Evolutionary conservation across 1,140 invertebrate genomes (phyloP).

Genomic region (Cydia fagiglandana): DNA sequence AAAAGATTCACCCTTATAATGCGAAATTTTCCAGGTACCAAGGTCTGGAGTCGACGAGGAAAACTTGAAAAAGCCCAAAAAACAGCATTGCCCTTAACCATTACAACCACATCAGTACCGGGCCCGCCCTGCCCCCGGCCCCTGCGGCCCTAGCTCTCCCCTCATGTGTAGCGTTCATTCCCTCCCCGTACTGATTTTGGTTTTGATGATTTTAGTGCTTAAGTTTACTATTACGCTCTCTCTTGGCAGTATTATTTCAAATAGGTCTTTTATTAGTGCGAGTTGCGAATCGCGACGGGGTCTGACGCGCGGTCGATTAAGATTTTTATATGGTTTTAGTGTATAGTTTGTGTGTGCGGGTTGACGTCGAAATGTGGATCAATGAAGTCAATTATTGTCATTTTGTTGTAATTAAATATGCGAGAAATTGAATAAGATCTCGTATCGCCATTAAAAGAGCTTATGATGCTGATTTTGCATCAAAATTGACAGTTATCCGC

Average conservation of each 20-base stretch:
- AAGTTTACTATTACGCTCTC: neutral
- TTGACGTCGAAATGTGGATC: neutral
- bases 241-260: constrained; percentile 11
- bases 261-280: neutral
- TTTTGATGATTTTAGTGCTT: neutral
- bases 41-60: constrained; percentile 92
- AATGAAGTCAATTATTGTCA: too few species aligned
- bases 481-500: too few species aligned
- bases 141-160: neutral
- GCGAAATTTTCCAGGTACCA: constrained; percentile 80
- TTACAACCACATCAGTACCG: constrained; percentile 69
- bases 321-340: neutral
- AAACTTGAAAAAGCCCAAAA: constrained; percentile 89
- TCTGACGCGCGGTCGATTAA: constrained; percentile 2
- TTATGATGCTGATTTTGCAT: too few species aligned
- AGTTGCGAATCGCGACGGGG: neutral
- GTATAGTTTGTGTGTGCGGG: constrained; percentile 20
- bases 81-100: constrained; percentile 83
- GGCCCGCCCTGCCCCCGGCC: constrained; percentile 7
- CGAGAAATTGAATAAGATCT: neutral
- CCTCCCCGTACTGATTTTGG: constrained; percentile 29
- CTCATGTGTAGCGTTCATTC: neutral
- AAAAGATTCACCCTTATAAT: too few species aligned
- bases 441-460: neutral
- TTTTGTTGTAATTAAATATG: too few species aligned